phyloP scores from a whole-genome alignment of 2,888 invertebrate species.

The Lasioglossum villosulum region DNA sequence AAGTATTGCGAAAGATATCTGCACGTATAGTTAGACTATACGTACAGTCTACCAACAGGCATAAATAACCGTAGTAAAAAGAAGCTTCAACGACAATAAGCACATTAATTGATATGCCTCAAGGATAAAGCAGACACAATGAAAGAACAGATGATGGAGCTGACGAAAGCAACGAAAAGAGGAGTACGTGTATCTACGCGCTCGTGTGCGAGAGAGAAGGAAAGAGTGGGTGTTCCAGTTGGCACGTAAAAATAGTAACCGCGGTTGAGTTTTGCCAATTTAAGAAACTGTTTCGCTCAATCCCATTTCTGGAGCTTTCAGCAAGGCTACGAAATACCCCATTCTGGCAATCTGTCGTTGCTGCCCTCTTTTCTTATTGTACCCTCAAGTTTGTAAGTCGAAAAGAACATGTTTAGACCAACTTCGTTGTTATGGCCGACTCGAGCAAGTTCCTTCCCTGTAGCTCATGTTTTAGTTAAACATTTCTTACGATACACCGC shows the following conservation, averaged over 20 bases:
- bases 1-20: not conserved
- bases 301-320: slow-evolving; percentile 56
- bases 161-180: not conserved
- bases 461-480: not conserved
- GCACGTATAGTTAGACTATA: not conserved
- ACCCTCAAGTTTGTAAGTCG: not conserved
- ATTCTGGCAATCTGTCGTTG: slow-evolving; percentile 55
- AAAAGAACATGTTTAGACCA: not conserved
- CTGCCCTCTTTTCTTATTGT: slow-evolving; percentile 30
- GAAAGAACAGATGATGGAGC: not conserved
- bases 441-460: not conserved
- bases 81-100: not conserved
- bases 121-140: not conserved
- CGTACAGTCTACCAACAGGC: not conserved
- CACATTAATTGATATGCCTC: slow-evolving; percentile 6
- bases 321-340: slow-evolving; percentile 49
- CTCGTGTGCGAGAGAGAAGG: not conserved
- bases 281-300: slow-evolving; percentile 62
- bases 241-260: slow-evolving; percentile 66
- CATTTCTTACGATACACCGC: not conserved
- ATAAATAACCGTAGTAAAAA: not conserved
- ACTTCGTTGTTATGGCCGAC: slow-evolving; percentile 16
- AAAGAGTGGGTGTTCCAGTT: slow-evolving; percentile 59
- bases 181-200: not conserved
- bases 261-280: slow-evolving; percentile 61